phyloP scores from a whole-genome alignment of 1,140 invertebrate species.

The Neodiprion fabricii region DNA sequence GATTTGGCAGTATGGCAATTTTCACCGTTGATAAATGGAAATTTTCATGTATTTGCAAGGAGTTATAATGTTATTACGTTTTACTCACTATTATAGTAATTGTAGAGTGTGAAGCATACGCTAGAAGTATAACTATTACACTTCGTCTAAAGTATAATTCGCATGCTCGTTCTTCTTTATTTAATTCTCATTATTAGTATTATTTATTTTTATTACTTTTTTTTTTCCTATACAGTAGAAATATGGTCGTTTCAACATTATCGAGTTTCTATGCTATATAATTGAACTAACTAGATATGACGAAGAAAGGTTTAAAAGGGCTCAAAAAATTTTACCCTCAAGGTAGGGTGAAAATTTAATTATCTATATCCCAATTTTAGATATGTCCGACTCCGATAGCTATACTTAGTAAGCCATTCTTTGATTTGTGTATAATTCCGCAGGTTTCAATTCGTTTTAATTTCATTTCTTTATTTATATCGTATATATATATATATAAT shows the following conservation, averaged over 20 bases:
- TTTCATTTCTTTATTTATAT: too few relatives aligned
- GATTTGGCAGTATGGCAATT: conserved; percentile 62
- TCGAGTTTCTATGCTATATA: not conserved
- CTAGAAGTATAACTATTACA: not conserved
- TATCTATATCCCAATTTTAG: not conserved
- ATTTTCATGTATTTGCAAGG: conserved; percentile 34
- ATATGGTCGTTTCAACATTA: not conserved
- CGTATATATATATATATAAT: too few relatives aligned
- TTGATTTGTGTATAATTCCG: too few relatives aligned
- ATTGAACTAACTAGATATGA: conserved; percentile 14
- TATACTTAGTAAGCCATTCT: too few relatives aligned
- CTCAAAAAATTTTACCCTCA: not conserved
- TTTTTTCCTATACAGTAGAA: not conserved
- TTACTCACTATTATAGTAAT: not conserved
- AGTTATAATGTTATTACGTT: not conserved
- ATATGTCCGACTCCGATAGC: not conserved
- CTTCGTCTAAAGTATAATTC: not conserved
- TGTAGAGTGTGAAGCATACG: not conserved
- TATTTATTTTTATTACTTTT: not conserved
- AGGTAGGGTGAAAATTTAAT: not conserved
- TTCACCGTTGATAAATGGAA: conserved; percentile 49
- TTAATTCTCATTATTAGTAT: not conserved
- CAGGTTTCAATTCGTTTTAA: too few relatives aligned
- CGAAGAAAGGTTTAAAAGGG: not conserved
- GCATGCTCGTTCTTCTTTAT: not conserved